phyloP scores from a whole-genome alignment of 2,797 vertebrate genomes.

The Parauchenoglanis ngamensis region DNA sequence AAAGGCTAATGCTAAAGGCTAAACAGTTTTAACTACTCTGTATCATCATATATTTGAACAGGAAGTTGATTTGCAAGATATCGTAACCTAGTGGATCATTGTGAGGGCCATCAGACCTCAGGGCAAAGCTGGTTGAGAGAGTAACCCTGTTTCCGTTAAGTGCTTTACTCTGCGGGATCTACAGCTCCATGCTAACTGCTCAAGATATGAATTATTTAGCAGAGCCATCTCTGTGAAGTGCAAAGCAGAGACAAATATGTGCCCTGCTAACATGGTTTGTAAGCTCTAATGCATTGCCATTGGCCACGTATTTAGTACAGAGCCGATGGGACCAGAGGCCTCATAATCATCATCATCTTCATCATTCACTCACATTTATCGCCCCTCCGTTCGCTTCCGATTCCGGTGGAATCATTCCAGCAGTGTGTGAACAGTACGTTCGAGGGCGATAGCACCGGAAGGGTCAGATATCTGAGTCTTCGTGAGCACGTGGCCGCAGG shows the following conservation, averaged over 20 bases:
- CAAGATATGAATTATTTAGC: constrained; percentile 57
- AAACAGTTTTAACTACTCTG: neutral
- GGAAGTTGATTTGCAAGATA: neutral
- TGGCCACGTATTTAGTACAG: constrained; percentile 37
- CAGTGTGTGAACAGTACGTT: neutral
- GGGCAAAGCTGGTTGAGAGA: constrained; percentile 16
- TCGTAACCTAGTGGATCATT: neutral
- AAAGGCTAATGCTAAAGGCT: neutral
- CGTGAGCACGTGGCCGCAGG: neutral
- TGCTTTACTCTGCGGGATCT: constrained; percentile 30
- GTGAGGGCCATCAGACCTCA: neutral
- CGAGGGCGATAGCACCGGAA: neutral
- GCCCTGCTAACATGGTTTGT: constrained; percentile 32
- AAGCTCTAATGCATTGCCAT: neutral
- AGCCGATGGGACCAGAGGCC: constrained; percentile 21
- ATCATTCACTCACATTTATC: neutral
- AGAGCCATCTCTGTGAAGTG: constrained; percentile 52
- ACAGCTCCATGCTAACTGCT: constrained; percentile 51
- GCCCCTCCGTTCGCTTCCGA: neutral
- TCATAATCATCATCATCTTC: constrained; percentile 1
- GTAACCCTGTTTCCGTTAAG: constrained; percentile 51
- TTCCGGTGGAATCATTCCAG: constrained; percentile 8
- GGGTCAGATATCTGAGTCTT: constrained; percentile 13
- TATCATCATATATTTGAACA: neutral
- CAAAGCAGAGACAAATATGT: constrained; percentile 53